Percentiles rank a stretch among this genome's conserved stretches.
Evolutionary conservation across 2,888 invertebrate genomes (phyloP).

Genomic region (Polyommatus iphigenia): DNA sequence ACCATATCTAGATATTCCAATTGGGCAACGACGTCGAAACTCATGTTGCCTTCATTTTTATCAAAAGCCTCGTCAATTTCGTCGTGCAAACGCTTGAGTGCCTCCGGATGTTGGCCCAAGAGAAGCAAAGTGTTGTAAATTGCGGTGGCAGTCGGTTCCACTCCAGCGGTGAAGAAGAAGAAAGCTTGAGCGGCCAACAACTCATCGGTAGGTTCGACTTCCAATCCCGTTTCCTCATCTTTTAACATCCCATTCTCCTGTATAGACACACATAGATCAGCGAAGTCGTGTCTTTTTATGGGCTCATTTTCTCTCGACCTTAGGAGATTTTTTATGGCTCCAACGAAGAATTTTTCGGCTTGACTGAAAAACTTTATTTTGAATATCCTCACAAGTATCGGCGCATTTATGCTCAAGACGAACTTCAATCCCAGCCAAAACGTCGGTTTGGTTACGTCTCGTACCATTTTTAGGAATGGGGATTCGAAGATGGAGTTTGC

Average conservation of each 20-base stretch:
- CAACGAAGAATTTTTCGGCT: slow-evolving; percentile 44
- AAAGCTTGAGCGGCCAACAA: slow-evolving; percentile 41
- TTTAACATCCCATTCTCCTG: slow-evolving; percentile 48
- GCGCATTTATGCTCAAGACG: slow-evolving; percentile 36
- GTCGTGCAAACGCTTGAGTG: background rate
- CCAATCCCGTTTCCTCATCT: slow-evolving; percentile 51
- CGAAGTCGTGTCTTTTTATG: slow-evolving; percentile 43
- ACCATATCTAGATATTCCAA: slow-evolving; percentile 5
- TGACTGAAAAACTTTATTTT: slow-evolving; percentile 36
- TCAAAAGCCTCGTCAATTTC: slow-evolving; percentile 11
- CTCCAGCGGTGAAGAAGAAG: slow-evolving; percentile 59
- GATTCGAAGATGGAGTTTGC: slow-evolving; percentile 57
- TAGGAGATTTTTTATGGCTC: slow-evolving; percentile 43
- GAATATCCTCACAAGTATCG: slow-evolving; percentile 39
- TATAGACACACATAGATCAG: slow-evolving; percentile 42
- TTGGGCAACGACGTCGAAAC: background rate
- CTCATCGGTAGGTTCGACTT: slow-evolving; percentile 56
- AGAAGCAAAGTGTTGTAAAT: slow-evolving; percentile 43
- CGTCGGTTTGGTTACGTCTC: slow-evolving; percentile 39
- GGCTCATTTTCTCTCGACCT: slow-evolving; percentile 38
- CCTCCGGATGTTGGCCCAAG: background rate
- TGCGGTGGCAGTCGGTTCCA: slow-evolving; percentile 57
- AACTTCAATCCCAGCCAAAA: background rate
- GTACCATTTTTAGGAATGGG: slow-evolving; percentile 52
- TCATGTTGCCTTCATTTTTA: background rate